phyloP scores from a whole-genome alignment of 2,888 invertebrate genomes.

The Machimus rusticus region DNA sequence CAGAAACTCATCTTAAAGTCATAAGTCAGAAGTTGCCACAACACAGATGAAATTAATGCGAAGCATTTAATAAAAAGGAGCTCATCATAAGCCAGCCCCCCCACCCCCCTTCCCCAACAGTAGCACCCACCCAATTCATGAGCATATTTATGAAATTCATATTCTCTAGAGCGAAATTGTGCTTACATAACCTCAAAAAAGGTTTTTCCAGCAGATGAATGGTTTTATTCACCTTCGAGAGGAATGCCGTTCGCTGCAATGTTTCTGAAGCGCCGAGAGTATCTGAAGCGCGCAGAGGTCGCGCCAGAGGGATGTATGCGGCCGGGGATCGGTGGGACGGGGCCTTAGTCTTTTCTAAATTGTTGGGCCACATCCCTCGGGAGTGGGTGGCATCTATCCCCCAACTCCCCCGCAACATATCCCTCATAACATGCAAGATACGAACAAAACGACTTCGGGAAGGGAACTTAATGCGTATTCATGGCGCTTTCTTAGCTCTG shows the following conservation, averaged over 20 bases:
- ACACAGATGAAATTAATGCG: conserved; percentile 1
- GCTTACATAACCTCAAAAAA: conserved; percentile 27
- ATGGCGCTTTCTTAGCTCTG: neutral
- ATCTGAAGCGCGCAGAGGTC: neutral
- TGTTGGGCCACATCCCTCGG: neutral
- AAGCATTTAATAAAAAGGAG: conserved; percentile 7
- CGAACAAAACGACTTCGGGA: neutral
- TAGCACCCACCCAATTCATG: neutral
- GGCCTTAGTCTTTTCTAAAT: neutral
- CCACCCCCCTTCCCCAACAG: too few species aligned
- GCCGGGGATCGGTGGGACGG: neutral
- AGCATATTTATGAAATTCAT: conserved; percentile 20
- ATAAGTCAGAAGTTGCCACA: conserved; percentile 6
- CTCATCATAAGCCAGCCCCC: neutral
- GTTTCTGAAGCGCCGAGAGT: neutral
- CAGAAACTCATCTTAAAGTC: conserved; percentile 3
- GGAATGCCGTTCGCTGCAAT: neutral
- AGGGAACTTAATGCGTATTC: neutral
- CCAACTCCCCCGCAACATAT: neutral
- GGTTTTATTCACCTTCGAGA: conserved; percentile 11
- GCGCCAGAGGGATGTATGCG: neutral
- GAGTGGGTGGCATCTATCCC: neutral
- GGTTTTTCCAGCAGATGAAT: neutral
- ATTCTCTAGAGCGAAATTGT: conserved; percentile 9
- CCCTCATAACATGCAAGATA: neutral